phyloP scores from a whole-genome alignment of 2,888 invertebrate genomes.

The Heliconius sara region DNA sequence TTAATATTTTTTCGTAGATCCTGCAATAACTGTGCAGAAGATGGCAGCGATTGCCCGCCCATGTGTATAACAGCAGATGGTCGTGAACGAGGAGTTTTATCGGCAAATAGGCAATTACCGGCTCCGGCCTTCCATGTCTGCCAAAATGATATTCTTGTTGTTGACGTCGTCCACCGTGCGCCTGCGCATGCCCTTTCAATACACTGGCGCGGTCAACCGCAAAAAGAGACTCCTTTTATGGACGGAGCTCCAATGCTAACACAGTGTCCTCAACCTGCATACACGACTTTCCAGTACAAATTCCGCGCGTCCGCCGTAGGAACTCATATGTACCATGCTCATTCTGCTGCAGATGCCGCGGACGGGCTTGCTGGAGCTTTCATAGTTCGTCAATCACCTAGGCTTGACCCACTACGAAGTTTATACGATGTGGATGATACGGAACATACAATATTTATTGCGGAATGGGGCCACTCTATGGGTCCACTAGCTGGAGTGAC shows the following conservation, averaged over 20 bases:
- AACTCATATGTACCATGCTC: conserved; percentile 90
- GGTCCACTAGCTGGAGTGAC: conserved; percentile 76
- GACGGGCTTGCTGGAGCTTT: conserved; percentile 89
- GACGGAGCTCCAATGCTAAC: conserved; percentile 91
- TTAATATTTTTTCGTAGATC: conserved; percentile 69
- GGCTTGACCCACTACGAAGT: conserved; percentile 83
- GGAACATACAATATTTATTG: conserved; percentile 87
- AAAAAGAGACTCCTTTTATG: conserved; percentile 88
- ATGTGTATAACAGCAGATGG: conserved; percentile 88
- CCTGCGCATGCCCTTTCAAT: conserved; percentile 88
- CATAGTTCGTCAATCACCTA: conserved; percentile 87
- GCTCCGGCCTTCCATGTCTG: conserved; percentile 87
- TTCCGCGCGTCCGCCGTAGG: conserved; percentile 89
- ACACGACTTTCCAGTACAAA: conserved; percentile 90
- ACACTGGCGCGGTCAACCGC: conserved; percentile 92
- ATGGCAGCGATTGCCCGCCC: conserved; percentile 83
- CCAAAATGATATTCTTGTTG: conserved; percentile 89
- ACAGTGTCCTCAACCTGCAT: conserved; percentile 89
- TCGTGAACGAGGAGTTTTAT: conserved; percentile 85
- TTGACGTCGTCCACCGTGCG: conserved; percentile 89
- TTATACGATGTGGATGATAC: conserved; percentile 89
- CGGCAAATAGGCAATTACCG: conserved; percentile 87
- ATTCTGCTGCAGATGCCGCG: conserved; percentile 87
- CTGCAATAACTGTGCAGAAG: conserved; percentile 87
- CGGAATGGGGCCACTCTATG: conserved; percentile 87